Evolutionary conservation across 2,113 vertebrate species (phyloP), one percentile per base, ranked within the genome.

Genomic region (Otis tarda): DNA sequence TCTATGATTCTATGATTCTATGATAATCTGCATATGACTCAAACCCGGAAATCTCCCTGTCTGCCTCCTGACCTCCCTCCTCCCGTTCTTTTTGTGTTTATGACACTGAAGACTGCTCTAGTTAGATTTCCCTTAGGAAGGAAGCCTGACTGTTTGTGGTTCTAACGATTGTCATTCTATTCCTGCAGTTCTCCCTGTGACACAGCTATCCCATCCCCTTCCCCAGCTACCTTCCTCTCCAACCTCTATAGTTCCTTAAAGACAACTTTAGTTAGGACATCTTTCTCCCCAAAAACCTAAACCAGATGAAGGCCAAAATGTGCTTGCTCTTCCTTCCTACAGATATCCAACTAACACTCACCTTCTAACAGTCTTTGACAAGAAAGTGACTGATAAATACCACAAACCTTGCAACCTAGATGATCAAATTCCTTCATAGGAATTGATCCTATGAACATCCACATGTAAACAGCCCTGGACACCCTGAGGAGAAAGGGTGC

Each of bases 271-370:
- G 8, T 24, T 86, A 21, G 61, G 14, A 83, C 20, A 5, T 65
- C 35, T 67, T 85, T 31, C 0, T 0, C 59, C 6, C 10, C 68
- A 5, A 35, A 20, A 89, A 10, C 7, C 41, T 43, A 43, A 13
- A 56, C 7, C 81, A 67, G 23, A 6, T 24, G 19, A 80, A 53
- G 14, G 23, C 25, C 89, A 85, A 94, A 83, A 74, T 4, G 16
- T 10, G 41, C 39, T 39, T 10, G 1, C 14, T 79, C 35, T 9
- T 84, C 47, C 35, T 87, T 87, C 73, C 61, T 57, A 24, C 24
- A 71, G 57, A 71, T 8, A 53, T n/a, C 10, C 31, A 68, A 14
- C 24, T 7, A 70, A 53, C 0, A 2, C 45, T 75, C 25, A 61
- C 12, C 63, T 85, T 47, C 6, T 24, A 64, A 68, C 2, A 8